Conservation (phyloP, 2,113 vertebrate genomes). For the Ivindomyrus marchei region DNA sequence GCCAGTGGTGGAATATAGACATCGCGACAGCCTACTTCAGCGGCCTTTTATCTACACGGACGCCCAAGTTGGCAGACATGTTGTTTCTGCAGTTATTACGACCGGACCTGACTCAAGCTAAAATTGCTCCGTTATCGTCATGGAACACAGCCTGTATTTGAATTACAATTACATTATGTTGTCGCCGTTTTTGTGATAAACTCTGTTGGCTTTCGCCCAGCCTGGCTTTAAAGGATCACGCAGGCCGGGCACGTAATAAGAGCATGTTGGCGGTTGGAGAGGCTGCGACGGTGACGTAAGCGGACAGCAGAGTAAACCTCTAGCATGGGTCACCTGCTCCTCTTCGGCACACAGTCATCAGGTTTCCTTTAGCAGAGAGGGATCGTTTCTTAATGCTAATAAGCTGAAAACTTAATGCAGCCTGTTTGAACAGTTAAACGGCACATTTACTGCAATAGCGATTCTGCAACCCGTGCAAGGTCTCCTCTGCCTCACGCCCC, state of each 20-base stretch:
- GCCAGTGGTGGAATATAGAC: background rate
- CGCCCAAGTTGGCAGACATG: background rate
- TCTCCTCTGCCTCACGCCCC: background rate
- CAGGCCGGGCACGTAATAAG: background rate
- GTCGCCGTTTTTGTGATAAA: background rate
- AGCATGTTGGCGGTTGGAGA: background rate
- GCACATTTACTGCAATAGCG: background rate
- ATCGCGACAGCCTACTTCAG: background rate
- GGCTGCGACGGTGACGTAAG: background rate
- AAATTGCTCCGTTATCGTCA: background rate
- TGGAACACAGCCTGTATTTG: background rate
- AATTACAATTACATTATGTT: background rate
- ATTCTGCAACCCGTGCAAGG: background rate
- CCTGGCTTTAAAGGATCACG: background rate
- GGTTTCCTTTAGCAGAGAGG: background rate
- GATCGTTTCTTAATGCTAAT: background rate
- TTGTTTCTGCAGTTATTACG: background rate
- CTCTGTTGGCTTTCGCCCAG: background rate
- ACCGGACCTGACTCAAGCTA: background rate
- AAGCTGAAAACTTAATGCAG: background rate
- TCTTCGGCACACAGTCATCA: background rate
- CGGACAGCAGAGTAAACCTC: background rate
- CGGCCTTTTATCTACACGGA: background rate
- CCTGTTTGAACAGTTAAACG: background rate
- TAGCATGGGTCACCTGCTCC: background rate